Base-by-base conservation (phyloP, 2,888 invertebrate species). In the Cerastis leucographa region DNA sequence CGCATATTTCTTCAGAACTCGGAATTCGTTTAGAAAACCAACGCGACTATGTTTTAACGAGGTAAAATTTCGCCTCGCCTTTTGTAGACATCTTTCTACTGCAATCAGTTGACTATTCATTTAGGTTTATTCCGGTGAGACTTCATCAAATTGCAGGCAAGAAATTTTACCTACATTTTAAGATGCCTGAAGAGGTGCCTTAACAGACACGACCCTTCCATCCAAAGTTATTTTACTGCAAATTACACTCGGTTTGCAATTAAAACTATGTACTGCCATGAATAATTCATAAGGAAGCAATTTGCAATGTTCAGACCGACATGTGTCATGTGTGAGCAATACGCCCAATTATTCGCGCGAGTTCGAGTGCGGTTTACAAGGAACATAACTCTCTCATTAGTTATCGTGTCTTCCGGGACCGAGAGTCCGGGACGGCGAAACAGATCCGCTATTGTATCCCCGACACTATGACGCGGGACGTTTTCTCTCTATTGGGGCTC, bases 101-200 rank as follows among this genome's bases (percentile, higher is more conserved):
- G 85, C 81, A 76, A 93, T 93, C 92, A 92, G 89, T 49, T 73
- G 85, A 73, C 90, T 84, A 91, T 93, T 93, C 91, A 91, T 89
- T 89, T 78, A 75, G 64, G 66, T 75, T 49, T 79, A 74, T 87
- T 81, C 78, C 71, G 40, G 56, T 76, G 59, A 67, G 62, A 87
- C 67, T 40, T 67, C 75, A 75, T 66, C 62, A 82, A 79, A 76
- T 68, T 82, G 71, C 68, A 71, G 42, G 42, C 40, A 74, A 80
- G 83, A 85, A 65, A 76, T 70, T 77, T 40, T 49, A 71, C 67
- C 46, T 66, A 1, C 51, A 75, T 81, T 76, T 74, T 62, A 65
- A 59, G 35, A 74, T 14, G 19, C 9, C 68, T 49, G 19, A 67
- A 74, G 64, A 65, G 64, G n/a, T 64, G 29, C 67, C 44, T 19